phyloP scores from a whole-genome alignment of 2,797 vertebrate genomes.

The Austrolebias charrua region DNA sequence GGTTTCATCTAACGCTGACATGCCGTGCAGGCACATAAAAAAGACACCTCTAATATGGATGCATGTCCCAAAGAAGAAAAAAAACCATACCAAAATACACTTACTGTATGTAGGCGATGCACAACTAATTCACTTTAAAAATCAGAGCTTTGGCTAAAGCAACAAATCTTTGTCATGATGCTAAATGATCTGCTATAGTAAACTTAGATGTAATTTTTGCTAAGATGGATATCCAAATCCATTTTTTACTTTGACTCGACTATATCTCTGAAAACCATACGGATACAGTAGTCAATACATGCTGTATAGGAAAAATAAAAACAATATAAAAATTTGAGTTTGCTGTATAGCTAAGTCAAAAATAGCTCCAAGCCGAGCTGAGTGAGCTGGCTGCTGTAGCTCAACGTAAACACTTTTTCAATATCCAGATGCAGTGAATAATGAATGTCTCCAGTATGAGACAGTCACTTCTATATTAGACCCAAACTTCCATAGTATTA shows the following conservation, averaged over 20 bases:
- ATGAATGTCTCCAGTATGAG: conserved; percentile 10
- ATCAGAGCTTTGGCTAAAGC: background rate
- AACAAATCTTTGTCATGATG: background rate
- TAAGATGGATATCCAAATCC: background rate
- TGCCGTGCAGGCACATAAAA: background rate
- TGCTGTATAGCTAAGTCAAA: conserved; percentile 3
- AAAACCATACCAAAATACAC: background rate
- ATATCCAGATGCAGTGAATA: conserved; percentile 26
- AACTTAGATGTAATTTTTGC: background rate
- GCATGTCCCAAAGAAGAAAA: conserved; percentile 8
- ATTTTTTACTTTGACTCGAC: background rate
- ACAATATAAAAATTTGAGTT: conserved; percentile 13
- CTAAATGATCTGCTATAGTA: too few species aligned
- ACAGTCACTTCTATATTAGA: conserved; percentile 14
- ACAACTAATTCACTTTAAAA: too few species aligned
- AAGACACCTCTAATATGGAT: conserved; percentile 3
- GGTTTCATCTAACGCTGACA: conserved; percentile 5
- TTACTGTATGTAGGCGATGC: too few species aligned
- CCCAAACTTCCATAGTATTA: background rate
- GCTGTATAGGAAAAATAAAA: conserved; percentile 7
- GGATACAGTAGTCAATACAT: conserved; percentile 2
- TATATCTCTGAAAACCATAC: background rate
- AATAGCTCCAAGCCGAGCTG: conserved; percentile 20
- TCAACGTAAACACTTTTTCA: conserved; percentile 28
- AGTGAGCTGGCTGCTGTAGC: conserved; percentile 9